These are phyloP conservation scores for Forpus xanthops DNA, from an alignment of 2,797 vertebrate genomes.

Conservation along the genomic window DNA sequence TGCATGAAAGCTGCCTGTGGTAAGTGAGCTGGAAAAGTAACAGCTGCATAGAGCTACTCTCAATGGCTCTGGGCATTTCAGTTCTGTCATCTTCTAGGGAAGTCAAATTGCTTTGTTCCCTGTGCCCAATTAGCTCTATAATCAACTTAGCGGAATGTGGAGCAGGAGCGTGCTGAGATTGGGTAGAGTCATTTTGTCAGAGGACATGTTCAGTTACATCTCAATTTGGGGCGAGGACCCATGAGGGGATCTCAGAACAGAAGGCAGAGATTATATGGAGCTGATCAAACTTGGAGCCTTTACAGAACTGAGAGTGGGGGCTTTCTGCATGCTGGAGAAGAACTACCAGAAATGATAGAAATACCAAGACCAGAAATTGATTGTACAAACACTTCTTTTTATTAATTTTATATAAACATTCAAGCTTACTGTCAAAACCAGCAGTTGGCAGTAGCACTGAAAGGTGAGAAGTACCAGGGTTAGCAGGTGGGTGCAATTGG, in stretches of 20 bases:
- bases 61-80: constrained; percentile 24
- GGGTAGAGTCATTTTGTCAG: constrained; percentile 17
- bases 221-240: constrained; percentile 12
- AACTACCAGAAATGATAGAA: background rate
- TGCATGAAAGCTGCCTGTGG: constrained; percentile 25
- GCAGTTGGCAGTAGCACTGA: background rate
- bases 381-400: background rate
- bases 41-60: background rate
- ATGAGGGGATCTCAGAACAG: background rate
- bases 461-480: background rate
- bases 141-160: constrained; percentile 50
- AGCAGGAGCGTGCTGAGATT: background rate
- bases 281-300: background rate
- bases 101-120: constrained; percentile 52
- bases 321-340: background rate
- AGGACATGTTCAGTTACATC: constrained; percentile 46
- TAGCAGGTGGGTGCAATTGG: background rate
- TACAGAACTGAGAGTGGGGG: background rate
- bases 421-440: background rate
- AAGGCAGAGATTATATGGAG: background rate
- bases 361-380: background rate
- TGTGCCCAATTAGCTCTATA: constrained; percentile 33
- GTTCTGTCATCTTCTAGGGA: constrained; percentile 44
- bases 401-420: background rate
- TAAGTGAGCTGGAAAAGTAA: constrained; percentile 43